Conservation (phyloP, 1,140 invertebrate species). For the Trypoxylus dichotomus region DNA sequence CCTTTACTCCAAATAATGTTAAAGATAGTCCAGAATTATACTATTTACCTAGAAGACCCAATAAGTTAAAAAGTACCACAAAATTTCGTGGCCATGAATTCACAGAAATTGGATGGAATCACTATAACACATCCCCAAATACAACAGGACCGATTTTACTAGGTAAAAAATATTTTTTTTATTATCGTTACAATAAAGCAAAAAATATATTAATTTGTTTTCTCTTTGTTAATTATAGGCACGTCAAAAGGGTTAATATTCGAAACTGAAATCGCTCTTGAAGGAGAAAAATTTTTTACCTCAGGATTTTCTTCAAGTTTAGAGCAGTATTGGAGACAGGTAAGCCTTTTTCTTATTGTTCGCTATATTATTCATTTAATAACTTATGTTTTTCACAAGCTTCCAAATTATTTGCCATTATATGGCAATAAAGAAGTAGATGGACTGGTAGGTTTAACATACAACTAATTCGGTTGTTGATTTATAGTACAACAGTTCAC, state of each 20-base stretch:
- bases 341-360: conserved; percentile 52
- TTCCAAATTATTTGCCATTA: conserved; percentile 72
- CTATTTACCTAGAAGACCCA: conserved; percentile 68
- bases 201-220: not conserved
- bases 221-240: conserved; percentile 56
- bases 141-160: conserved; percentile 80
- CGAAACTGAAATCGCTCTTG: conserved; percentile 82
- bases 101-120: conserved; percentile 90
- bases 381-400: conserved; percentile 54
- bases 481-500: no score
- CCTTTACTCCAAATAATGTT: conserved; percentile 65
- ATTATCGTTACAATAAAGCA: not conserved
- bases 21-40: conserved; percentile 73
- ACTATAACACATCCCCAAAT: conserved; percentile 68
- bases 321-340: conserved; percentile 88
- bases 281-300: conserved; percentile 79
- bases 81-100: conserved; percentile 80
- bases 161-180: conserved; percentile 54
- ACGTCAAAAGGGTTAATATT: conserved; percentile 90
- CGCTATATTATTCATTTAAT: conserved; percentile 27
- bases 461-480: not conserved
- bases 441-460: conserved; percentile 64
- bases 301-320: conserved; percentile 61
- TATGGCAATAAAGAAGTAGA: conserved; percentile 72
- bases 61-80: conserved; percentile 56